Conservation (phyloP, 1,140 invertebrate genomes). For the Camponotus pennsylvanicus region DNA sequence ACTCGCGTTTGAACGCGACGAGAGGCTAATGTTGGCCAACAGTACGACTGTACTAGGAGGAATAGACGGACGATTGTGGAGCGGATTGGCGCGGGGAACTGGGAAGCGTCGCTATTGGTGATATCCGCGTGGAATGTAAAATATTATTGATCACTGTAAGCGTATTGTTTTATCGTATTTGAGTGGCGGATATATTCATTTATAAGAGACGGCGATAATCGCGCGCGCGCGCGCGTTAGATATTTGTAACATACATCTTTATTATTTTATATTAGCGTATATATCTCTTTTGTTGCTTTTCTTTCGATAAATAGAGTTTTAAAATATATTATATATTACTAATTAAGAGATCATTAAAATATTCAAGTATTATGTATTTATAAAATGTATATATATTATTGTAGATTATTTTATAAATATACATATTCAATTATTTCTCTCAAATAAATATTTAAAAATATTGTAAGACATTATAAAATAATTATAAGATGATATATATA, state of each 20-base stretch:
- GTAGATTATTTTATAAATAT: too few relatives aligned
- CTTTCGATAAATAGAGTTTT: not conserved
- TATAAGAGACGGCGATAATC: not conserved
- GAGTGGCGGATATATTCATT: not conserved
- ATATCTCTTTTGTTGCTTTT: not conserved
- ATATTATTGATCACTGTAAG: conserved; percentile 44
- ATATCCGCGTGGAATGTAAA: conserved; percentile 42
- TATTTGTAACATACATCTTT: not conserved
- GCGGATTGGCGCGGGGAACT: not conserved
- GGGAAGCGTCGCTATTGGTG: conserved; percentile 39
- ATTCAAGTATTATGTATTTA: too few relatives aligned
- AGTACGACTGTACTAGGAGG: conserved; percentile 20
- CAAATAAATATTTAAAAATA: too few relatives aligned
- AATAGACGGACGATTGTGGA: not conserved
- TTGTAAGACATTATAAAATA: too few relatives aligned
- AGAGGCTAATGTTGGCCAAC: conserved; percentile 32
- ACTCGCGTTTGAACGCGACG: conserved; percentile 12
- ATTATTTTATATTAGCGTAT: too few relatives aligned
- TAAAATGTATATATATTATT: too few relatives aligned
- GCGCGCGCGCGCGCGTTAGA: not conserved
- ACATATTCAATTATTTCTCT: too few relatives aligned
- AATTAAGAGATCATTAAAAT: not conserved
- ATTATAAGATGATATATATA: too few relatives aligned
- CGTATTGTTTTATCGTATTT: conserved; percentile 35
- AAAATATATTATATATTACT: not conserved